These are phyloP conservation scores for Onchidella celtica DNA, from an alignment of 2,888 invertebrate genomes.

Conservation along the genomic window DNA sequence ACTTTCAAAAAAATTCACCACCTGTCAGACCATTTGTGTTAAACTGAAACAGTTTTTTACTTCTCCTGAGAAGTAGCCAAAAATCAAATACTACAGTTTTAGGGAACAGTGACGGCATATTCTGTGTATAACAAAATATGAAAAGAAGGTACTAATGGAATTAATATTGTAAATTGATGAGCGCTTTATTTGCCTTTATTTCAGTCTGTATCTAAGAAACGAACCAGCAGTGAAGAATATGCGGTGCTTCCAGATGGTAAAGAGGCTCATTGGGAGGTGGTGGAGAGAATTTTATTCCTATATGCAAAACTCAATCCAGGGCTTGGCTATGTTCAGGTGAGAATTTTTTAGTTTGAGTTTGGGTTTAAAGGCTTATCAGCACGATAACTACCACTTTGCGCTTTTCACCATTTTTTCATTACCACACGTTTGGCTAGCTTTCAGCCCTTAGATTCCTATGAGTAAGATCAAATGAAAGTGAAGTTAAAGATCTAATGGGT, in stretches of 20 bases:
- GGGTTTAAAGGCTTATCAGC: no score
- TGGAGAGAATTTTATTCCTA: conserved; percentile 96
- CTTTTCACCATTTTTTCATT: no score
- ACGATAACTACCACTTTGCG: no score
- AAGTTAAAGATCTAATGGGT: no score
- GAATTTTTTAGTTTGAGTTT: no score
- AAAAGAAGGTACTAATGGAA: no score
- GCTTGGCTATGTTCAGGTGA: conserved; percentile 87
- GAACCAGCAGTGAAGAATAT: conserved; percentile 68
- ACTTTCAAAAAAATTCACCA: no score
- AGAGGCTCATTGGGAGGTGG: conserved; percentile 99
- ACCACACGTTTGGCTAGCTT: no score
- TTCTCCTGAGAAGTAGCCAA: background rate
- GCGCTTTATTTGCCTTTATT: background rate
- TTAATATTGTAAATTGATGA: no score
- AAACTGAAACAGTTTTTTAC: background rate
- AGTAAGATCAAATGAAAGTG: no score
- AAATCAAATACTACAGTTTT: background rate
- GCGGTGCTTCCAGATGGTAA: conserved; percentile 88
- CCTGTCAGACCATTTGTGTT: no score
- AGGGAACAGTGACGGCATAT: background rate
- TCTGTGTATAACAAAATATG: background rate
- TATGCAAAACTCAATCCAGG: conserved; percentile 99
- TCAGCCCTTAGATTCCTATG: no score
- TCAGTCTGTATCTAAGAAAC: conserved; percentile 63